Percentiles rank a stretch among this genome's conserved stretches.
Conservation (phyloP, 2,797 vertebrate species). For the Thripadectes ignobilis region DNA sequence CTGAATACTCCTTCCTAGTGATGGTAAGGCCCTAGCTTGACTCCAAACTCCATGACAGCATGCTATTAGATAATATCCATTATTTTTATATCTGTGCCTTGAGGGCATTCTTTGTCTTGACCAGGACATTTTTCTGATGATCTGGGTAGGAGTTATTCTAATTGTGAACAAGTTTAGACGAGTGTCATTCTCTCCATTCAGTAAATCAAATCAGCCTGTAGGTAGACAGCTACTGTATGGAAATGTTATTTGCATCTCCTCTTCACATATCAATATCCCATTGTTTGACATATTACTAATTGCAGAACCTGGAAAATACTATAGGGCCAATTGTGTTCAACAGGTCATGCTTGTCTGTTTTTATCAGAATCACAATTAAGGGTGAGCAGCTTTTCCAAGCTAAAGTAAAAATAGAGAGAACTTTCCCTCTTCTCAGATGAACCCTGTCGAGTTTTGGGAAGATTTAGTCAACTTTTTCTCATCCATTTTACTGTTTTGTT, state of each 20-base stretch:
- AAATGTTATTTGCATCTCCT: conserved; percentile 51
- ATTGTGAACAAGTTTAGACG: conserved; percentile 62
- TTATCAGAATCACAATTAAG: conserved; percentile 64
- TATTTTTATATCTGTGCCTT: conserved; percentile 11
- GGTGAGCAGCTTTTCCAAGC: background rate
- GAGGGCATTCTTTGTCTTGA: conserved; percentile 10
- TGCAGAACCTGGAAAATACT: conserved; percentile 51
- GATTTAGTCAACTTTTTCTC: background rate
- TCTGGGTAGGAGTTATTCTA: conserved; percentile 44
- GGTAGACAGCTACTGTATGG: conserved; percentile 42
- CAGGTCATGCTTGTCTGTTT: conserved; percentile 63
- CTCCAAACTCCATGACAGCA: background rate
- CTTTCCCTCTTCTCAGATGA: background rate
- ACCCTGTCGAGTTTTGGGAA: background rate
- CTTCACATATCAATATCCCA: background rate
- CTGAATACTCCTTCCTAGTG: background rate
- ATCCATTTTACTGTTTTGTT: background rate
- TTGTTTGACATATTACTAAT: conserved; percentile 67
- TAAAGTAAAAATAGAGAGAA: conserved; percentile 48
- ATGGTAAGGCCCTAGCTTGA: background rate
- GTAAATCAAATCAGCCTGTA: conserved; percentile 61
- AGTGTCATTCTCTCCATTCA: conserved; percentile 57
- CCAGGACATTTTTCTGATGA: conserved; percentile 37
- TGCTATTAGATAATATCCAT: background rate
- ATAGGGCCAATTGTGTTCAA: conserved; percentile 55